These are phyloP conservation scores for Pristionchus mayeri DNA, from an alignment of 2,888 invertebrate species.

Conservation along the genomic window DNA sequence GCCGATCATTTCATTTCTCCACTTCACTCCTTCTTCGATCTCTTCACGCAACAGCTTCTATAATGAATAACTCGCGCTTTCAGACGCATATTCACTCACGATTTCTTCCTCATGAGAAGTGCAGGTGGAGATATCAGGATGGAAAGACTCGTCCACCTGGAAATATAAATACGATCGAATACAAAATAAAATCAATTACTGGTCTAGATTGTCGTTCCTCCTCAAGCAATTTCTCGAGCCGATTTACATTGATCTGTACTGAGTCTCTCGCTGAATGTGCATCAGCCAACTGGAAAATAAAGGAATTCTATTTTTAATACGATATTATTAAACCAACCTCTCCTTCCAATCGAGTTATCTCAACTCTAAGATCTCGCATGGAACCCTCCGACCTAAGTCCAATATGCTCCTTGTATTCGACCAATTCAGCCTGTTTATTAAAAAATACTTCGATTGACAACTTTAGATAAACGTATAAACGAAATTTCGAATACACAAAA, in stretches of 20 bases:
- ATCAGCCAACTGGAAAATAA: conserved; percentile 24
- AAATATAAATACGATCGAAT: neutral
- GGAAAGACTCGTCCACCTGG: conserved; percentile 22
- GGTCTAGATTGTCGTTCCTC: conserved; percentile 21
- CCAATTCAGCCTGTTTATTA: conserved; percentile 26
- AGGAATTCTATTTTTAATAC: neutral
- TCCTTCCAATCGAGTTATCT: conserved; percentile 20
- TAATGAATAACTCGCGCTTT: neutral
- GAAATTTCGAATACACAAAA: too few species aligned
- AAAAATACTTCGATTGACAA: too few species aligned
- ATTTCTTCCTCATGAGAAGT: conserved; percentile 44
- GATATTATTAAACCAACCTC: neutral
- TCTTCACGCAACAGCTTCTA: conserved; percentile 27
- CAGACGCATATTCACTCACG: neutral
- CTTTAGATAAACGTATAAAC: too few species aligned
- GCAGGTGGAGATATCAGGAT: conserved; percentile 11
- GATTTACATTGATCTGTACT: conserved; percentile 1
- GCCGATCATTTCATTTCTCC: neutral
- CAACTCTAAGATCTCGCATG: conserved; percentile 9
- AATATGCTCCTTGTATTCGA: neutral
- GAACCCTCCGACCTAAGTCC: neutral
- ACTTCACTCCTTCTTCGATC: conserved; percentile 30
- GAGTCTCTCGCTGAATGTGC: neutral
- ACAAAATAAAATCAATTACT: neutral
- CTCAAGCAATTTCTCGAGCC: conserved; percentile 37